These are phyloP conservation scores for Dreissena polymorpha DNA, from an alignment of 1,140 invertebrate species.

Conservation along the genomic window DNA sequence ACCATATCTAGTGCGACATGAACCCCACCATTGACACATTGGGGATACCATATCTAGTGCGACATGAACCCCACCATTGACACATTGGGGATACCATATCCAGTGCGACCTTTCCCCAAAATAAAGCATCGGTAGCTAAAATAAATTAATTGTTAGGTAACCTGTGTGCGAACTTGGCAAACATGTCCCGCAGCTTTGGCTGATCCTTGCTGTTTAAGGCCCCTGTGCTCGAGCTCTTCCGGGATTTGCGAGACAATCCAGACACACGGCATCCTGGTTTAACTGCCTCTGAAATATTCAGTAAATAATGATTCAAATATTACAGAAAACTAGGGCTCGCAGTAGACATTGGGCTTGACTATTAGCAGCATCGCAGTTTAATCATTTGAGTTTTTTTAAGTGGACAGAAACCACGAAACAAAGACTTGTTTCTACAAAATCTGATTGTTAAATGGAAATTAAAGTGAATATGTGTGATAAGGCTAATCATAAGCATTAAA, in stretches of 20 bases:
- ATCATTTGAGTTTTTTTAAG: background rate
- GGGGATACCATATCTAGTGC: no score
- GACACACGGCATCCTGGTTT: constrained; percentile 50
- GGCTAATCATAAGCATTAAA: no score
- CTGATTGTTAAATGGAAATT: background rate
- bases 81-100: no score
- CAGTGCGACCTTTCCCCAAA: no score
- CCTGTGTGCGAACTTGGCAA: constrained; percentile 59
- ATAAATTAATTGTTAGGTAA: no score
- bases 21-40: no score
- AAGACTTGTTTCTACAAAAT: background rate
- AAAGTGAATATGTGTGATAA: background rate
- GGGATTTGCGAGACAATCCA: constrained; percentile 50
- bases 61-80: no score
- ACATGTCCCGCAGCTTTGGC: constrained; percentile 62
- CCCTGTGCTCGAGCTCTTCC: constrained; percentile 16
- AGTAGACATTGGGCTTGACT: background rate
- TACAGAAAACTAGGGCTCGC: background rate
- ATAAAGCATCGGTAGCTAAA: no score
- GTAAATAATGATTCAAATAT: background rate
- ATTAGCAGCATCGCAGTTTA: background rate
- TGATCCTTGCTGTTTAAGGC: constrained; percentile 36
- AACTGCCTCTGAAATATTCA: background rate
- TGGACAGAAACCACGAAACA: background rate
- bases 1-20: no score